These are phyloP conservation scores for Pediacus dermestoides DNA, from an alignment of 2,888 invertebrate genomes.

Conservation along the genomic window DNA sequence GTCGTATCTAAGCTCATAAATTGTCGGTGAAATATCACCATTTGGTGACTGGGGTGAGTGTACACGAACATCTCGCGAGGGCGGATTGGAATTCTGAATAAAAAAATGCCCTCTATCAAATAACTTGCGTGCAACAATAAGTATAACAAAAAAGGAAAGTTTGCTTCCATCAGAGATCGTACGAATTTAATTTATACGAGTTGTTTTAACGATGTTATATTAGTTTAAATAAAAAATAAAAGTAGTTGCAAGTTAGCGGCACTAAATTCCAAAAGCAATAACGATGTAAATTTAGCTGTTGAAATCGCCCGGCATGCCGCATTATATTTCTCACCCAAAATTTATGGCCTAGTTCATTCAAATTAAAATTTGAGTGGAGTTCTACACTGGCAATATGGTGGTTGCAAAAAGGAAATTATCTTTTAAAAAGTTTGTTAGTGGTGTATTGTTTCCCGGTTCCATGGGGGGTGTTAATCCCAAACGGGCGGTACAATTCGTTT, in stretches of 20 bases:
- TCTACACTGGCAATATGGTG: constrained; percentile 39
- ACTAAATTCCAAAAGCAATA: constrained; percentile 49
- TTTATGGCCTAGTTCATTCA: constrained; percentile 47
- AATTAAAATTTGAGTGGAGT: constrained; percentile 49
- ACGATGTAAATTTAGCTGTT: constrained; percentile 50
- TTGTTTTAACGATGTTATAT: constrained; percentile 5
- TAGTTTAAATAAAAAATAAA: constrained; percentile 11
- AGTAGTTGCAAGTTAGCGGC: constrained; percentile 31
- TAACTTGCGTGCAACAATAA: constrained; percentile 9
- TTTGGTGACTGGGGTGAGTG: constrained; percentile 43
- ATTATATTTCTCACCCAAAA: constrained; percentile 46
- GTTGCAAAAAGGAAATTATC: constrained; percentile 37
- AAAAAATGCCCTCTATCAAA: constrained; percentile 37
- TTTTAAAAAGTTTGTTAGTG: constrained; percentile 39
- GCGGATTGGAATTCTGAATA: constrained; percentile 35
- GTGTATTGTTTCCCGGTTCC: constrained; percentile 35
- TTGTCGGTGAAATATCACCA: constrained; percentile 78
- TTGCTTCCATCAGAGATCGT: not conserved
- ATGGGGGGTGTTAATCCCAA: too few relatives aligned
- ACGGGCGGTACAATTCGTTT: not conserved
- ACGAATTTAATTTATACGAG: constrained; percentile 1
- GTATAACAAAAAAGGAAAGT: too few relatives aligned
- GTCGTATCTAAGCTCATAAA: constrained; percentile 88
- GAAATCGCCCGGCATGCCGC: constrained; percentile 46
- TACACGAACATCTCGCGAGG: constrained; percentile 29